A percentile compares a stretch with the other conserved stretches of the same genome.
These are phyloP conservation scores for Apamea epomidion DNA, from an alignment of 2,888 invertebrate genomes.

Conservation along the genomic window DNA sequence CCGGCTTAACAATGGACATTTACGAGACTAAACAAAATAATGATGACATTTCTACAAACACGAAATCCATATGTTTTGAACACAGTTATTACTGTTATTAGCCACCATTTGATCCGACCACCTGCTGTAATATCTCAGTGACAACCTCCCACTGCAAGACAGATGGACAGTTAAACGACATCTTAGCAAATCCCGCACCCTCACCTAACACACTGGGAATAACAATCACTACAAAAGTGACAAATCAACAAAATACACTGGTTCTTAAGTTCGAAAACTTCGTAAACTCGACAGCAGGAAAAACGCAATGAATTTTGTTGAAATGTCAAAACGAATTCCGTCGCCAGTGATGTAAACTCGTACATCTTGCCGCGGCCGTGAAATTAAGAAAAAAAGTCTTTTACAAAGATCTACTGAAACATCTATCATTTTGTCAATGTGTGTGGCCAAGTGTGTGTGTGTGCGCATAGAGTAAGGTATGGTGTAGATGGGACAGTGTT, in stretches of 20 bases:
- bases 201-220: background rate
- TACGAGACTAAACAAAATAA: slow-evolving; percentile 37
- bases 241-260: background rate
- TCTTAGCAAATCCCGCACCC: slow-evolving; percentile 16
- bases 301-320: slow-evolving; percentile 11
- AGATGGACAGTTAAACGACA: slow-evolving; percentile 27
- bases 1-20: slow-evolving; percentile 31
- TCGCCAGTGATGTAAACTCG: slow-evolving; percentile 19
- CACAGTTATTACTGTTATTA: slow-evolving; percentile 10
- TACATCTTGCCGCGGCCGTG: slow-evolving; percentile 48
- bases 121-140: slow-evolving; percentile 43
- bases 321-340: slow-evolving; percentile 15
- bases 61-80: slow-evolving; percentile 25
- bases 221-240: background rate
- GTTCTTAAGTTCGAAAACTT: accelerated
- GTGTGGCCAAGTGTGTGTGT: slow-evolving; percentile 5
- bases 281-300: accelerated
- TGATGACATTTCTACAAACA: slow-evolving; percentile 33
- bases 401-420: slow-evolving; percentile 14
- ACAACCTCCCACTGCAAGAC: slow-evolving; percentile 37
- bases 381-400: slow-evolving; percentile 46
- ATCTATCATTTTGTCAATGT: slow-evolving; percentile 48
- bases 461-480: slow-evolving; percentile 24
- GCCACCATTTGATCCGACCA: slow-evolving; percentile 16
- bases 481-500: slow-evolving; percentile 20